Conservation (phyloP, 2,113 vertebrate species). For the Corynorhinus townsendii region DNA sequence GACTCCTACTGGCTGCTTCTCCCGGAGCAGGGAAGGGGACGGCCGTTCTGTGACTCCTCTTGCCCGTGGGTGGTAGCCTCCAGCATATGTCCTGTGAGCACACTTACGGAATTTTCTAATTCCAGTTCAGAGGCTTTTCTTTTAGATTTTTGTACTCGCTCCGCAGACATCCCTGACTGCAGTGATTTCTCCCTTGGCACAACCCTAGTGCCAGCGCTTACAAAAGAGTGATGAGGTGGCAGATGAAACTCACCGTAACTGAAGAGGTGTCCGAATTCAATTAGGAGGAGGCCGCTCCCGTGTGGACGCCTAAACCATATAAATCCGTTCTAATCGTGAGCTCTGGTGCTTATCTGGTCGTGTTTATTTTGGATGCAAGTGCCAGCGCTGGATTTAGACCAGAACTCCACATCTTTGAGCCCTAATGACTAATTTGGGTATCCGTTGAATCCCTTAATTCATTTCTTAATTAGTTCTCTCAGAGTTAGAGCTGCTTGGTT, state of each 20-base stretch:
- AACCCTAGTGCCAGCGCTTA: constrained; percentile 30
- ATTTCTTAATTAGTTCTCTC: constrained; percentile 68
- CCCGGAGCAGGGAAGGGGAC: neutral
- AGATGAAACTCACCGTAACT: neutral
- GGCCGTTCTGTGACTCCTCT: constrained; percentile 7
- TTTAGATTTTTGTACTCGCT: constrained; percentile 46
- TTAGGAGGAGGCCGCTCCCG: constrained; percentile 48
- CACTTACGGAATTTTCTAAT: constrained; percentile 57
- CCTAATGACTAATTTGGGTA: constrained; percentile 68
- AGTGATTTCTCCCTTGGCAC: constrained; percentile 47
- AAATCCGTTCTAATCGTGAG: constrained; percentile 63
- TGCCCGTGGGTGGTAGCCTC: constrained; percentile 10
- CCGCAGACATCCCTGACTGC: constrained; percentile 22
- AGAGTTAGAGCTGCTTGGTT: constrained; percentile 76
- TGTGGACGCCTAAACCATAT: constrained; percentile 1
- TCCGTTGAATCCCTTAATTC: constrained; percentile 66
- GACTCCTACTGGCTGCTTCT: constrained; percentile 34
- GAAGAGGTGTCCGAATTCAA: constrained; percentile 52
- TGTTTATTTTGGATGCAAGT: constrained; percentile 61
- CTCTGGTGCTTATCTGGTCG: neutral
- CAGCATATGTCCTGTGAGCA: constrained; percentile 29
- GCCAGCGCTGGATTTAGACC: constrained; percentile 65
- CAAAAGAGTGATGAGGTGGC: neutral
- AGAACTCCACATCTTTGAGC: constrained; percentile 52
- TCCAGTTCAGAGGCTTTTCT: constrained; percentile 47